Base-by-base conservation (phyloP, 2,113 vertebrate species). In the Platycercus adscitus region DNA sequence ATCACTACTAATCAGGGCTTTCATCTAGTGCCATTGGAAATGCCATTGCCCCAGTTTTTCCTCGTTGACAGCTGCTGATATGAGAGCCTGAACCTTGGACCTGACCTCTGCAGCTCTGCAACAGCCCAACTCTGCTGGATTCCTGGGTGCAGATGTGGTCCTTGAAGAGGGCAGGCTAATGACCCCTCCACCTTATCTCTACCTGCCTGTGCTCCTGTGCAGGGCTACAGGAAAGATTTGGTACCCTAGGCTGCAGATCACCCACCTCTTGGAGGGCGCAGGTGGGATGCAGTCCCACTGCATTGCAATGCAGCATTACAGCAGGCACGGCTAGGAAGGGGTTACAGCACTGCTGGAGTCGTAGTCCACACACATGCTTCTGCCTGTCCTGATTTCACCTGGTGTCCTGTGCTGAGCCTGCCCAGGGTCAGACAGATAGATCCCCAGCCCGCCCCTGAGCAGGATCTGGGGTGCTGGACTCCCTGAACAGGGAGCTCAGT, bases 301-400 rank as follows among this genome's bases (percentile, higher is more conserved):
- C 15, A 10, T 5, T 13, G 6, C 31, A 24, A 3, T 33, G 50
- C 19, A 25, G 37, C 2, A 0, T 60, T 24, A 17, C 17, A 13
- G 26, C 64, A 56, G 49, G 29, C 8, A 17, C 37, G 31, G 52
- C 61, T 61, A 70, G 61, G 68, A 52, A 39, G 26, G 10, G 10
- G n/a, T 63, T 43, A 29, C 0, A 1, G 49, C 17, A 10, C 49
- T 43, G 35, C 56, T 61, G 49, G 52, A 55, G 28, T 43, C 31
- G 0, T 1, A 31, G 31, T 63, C 25, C 4, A 4, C 2, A 0
- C 2, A 0, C 0, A 35, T 15, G 3, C 6, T 17, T 69, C 33
- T 80, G 50, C 37, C 39, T 82, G 71, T 46, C 41, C 28, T 2
- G 2, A 3, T 86, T 68, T 92, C 39, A 17, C 29, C 8, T 13